Percentiles rank a stretch among this genome's conserved stretches.
phyloP scores from a whole-genome alignment of 2,797 vertebrate species.

The Rhabdomys pumilio region DNA sequence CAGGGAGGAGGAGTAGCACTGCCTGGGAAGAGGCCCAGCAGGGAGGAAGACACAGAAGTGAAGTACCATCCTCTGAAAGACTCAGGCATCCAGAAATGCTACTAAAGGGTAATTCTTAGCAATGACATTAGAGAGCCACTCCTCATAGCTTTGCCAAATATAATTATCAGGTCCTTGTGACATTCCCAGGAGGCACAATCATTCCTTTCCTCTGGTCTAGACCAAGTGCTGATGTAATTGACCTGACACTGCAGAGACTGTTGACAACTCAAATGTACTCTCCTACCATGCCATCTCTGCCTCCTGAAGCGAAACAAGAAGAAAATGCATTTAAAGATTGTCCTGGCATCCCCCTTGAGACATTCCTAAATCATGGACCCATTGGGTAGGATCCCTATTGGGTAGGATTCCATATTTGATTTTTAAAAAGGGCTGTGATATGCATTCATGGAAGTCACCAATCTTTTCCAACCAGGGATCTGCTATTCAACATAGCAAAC shows the following conservation, averaged over 20 bases:
- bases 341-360: not conserved
- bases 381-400: not conserved
- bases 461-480: not conserved
- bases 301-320: not conserved
- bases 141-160: slow-evolving; percentile 74
- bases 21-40: slow-evolving; percentile 7
- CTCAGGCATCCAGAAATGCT: slow-evolving; percentile 72
- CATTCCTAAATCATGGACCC: not conserved
- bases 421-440: slow-evolving; percentile 38
- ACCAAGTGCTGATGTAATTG: slow-evolving; percentile 80
- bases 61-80: slow-evolving; percentile 60
- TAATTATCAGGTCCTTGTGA: slow-evolving; percentile 79
- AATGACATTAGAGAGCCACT: slow-evolving; percentile 75
- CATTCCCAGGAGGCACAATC: slow-evolving; percentile 75
- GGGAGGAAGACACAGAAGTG: slow-evolving; percentile 2
- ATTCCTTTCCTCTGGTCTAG: slow-evolving; percentile 56
- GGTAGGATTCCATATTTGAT: not conserved
- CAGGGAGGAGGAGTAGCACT: not conserved
- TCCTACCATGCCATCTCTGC: not conserved
- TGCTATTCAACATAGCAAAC: slow-evolving; percentile 17
- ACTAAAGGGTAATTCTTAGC: slow-evolving; percentile 75
- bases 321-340: slow-evolving; percentile 56
- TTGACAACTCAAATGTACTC: slow-evolving; percentile 65
- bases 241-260: slow-evolving; percentile 74
- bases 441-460: not conserved